Evolutionary conservation across 1,140 invertebrate genomes (phyloP), one percentile per base, ranked within the genome.

Genomic region (Sinonovacula constricta): DNA sequence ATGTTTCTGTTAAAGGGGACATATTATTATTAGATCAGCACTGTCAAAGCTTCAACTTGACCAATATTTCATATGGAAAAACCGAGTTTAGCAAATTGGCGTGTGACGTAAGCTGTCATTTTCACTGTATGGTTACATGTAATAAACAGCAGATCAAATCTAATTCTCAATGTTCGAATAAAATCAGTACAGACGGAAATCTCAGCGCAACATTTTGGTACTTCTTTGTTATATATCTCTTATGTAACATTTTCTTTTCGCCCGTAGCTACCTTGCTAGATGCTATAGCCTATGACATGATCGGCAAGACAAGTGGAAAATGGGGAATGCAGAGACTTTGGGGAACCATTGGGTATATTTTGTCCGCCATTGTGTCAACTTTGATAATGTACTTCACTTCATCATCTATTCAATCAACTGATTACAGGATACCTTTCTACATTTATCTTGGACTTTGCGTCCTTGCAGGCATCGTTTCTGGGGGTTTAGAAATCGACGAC

Each of bases 361-460:
- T 82, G 22, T 81, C 82, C 79, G 86, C 88, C 22, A 49, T 90
- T 28, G 56, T 83, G 1, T 86, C 86, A 2, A 86, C 87, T 3
- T 82, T 87, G 28, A 69, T 87, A 12, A 89, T 89, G 84, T 84
- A 88, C 39, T 22, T 76, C 24, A 33, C 83, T 18, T 66, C 63
- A n/a, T 70, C 71, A 39, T 36, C 60, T 18, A 56, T 72, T 3
- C 57, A 75, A 24, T 67, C 39, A 0, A 75, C 86, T 18, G 79
- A 85, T 67, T 89, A 82, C 53, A 66, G 67, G 3, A 49, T 85
- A 4, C 81, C 83, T 1, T 88, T 90, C 71, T 87, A 86, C 75
- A 72, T 89, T 10, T 88, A 86, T 68, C 34, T 79, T 7, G 75
- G 51, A 3, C 63, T 89, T 28, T 83, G 75, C 33, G n/a, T 83